Evolutionary conservation across 2,113 vertebrate genomes (phyloP), one percentile per base, ranked within the genome.

Genomic region (Ranitomeya variabilis): DNA sequence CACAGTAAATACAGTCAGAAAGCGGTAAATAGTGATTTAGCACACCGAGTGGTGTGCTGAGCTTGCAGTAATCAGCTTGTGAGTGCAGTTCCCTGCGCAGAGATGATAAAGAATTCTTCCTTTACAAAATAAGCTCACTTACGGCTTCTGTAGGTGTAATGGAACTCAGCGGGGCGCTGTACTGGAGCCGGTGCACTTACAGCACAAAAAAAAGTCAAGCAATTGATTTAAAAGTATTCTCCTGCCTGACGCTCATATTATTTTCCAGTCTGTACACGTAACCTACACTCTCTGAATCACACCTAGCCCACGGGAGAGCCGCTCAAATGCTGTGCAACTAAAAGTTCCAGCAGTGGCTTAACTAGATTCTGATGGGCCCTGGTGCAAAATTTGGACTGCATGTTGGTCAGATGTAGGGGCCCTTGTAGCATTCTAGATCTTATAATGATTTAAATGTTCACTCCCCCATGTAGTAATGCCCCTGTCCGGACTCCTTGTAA

Each of bases 21-120:
- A 80, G 76, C 86, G 80, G 86, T 87, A 87, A 87, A 87, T 80
- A 87, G 86, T 87, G 86, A 87, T 87, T 87, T 87, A 87, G 76
- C 86, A 19, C 86, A 80, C 74, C 59, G 59, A 86, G 76, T 64
- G 85, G 85, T 86, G 60, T 66, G 76, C 74, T 66, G 76, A 87
- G 77, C 86, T 31, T 26, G 76, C 86, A 69, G 86, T 87, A 87
- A 87, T 87, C 76, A 87, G 86, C 76, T 54, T 80, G 60, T 69
- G 86, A 87, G 86, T 80, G 52, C 86, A 80, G 86, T 52, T 80
- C 77, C 86, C 86, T 80, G 86, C 86, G 66, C 77, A 10, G 86
- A 80, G 76, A 78, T 51, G 74, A 87, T 87, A 87, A 87, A 80
- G 86, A 80, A 80, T 87, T 69, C 77, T 87, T 87, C 86, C 74